These are phyloP conservation scores for Cantharis nigra DNA, from an alignment of 2,888 invertebrate genomes.

Conservation along the genomic window DNA sequence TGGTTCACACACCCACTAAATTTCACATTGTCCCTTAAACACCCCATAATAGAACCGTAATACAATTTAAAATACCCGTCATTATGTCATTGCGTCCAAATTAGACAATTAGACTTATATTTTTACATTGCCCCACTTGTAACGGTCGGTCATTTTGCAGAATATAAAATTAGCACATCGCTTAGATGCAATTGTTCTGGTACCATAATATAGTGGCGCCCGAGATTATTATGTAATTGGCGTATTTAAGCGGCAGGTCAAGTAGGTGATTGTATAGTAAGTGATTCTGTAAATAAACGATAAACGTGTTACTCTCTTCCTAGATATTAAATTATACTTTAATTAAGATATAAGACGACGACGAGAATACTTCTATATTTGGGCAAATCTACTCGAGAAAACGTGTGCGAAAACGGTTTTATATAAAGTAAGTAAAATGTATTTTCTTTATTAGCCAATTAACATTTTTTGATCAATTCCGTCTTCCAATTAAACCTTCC, in stretches of 20 bases:
- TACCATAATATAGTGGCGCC: not conserved
- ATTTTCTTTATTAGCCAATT: not conserved
- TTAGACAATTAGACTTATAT: constrained; percentile 3
- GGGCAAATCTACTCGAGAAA: constrained; percentile 43
- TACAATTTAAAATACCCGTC: constrained; percentile 7
- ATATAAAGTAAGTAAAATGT: not conserved
- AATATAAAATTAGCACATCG: not conserved
- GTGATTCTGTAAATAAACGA: constrained; percentile 23
- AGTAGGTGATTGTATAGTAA: constrained; percentile 16
- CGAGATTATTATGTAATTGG: not conserved
- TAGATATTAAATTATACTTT: constrained; percentile 35
- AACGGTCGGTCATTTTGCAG: not conserved
- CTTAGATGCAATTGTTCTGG: not conserved
- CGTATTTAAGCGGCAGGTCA: constrained; percentile 3
- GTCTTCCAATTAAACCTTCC: not conserved
- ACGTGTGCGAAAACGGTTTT: constrained; percentile 48
- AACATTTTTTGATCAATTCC: not conserved
- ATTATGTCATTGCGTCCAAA: constrained; percentile 24
- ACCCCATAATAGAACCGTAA: constrained; percentile 23
- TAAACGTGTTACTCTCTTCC: constrained; percentile 28
- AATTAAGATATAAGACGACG: constrained; percentile 32
- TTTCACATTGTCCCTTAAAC: constrained; percentile 31
- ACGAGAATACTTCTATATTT: constrained; percentile 39
- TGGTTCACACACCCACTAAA: constrained; percentile 35
- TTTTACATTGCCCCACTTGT: not conserved